Evolutionary conservation across 2,113 vertebrate species (phyloP).

Genomic region (Centropus bengalensis): DNA sequence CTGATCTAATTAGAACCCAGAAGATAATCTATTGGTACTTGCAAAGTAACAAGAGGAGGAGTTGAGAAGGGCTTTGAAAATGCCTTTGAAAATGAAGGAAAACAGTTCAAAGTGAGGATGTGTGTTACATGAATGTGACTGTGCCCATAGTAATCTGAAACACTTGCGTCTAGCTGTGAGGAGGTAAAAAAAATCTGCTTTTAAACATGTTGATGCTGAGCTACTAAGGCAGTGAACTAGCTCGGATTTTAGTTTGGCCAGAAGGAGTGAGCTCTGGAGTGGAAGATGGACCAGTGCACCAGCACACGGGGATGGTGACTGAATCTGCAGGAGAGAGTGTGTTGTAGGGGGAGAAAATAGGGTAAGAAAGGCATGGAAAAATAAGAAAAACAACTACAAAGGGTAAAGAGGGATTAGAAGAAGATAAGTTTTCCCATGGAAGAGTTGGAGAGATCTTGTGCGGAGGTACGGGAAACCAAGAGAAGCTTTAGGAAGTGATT

Average conservation of each 20-base stretch:
- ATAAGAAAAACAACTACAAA: not conserved
- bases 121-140: not conserved
- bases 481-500: not conserved
- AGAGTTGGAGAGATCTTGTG: not conserved
- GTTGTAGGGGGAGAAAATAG: not conserved
- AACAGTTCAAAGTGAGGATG: not conserved
- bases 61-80: not conserved
- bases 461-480: not conserved
- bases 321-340: not conserved
- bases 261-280: not conserved
- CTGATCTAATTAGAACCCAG: not conserved
- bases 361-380: not conserved
- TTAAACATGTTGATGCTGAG: not conserved
- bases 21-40: not conserved
- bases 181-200: not conserved
- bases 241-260: not conserved
- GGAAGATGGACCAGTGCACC: not conserved
- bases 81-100: not conserved
- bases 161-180: not conserved
- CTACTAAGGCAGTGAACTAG: not conserved
- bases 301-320: not conserved
- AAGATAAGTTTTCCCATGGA: not conserved
- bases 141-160: not conserved
- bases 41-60: not conserved
- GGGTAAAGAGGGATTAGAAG: not conserved